phyloP scores from a whole-genome alignment of 2,797 vertebrate species.

The Hippoglossus hippoglossus region DNA sequence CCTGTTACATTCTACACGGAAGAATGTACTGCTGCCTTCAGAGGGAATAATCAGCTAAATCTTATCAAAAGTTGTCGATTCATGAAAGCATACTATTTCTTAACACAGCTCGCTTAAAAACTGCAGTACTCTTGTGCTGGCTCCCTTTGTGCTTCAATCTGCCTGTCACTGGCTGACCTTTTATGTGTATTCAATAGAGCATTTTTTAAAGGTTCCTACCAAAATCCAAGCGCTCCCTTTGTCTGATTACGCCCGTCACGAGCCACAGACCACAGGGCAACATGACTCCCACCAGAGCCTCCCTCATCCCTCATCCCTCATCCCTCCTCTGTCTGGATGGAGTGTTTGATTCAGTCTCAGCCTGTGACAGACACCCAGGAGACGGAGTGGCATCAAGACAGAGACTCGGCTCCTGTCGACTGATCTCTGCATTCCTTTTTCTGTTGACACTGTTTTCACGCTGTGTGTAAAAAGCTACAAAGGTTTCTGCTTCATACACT shows the following conservation, averaged over 20 bases:
- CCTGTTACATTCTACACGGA: not conserved
- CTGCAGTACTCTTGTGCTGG: conserved; percentile 26
- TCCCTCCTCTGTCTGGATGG: conserved; percentile 37
- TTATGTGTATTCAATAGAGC: conserved; percentile 63
- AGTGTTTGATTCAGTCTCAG: conserved; percentile 44
- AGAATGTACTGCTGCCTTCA: not conserved
- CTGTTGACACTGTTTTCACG: conserved; percentile 66
- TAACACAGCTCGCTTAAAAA: conserved; percentile 6
- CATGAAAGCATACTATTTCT: not conserved
- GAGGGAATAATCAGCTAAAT: not conserved
- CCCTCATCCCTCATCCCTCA: conserved; percentile 51
- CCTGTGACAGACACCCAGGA: conserved; percentile 58
- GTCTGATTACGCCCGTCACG: conserved; percentile 64
- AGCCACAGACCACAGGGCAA: conserved; percentile 46
- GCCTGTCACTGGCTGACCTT: conserved; percentile 72
- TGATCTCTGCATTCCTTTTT: conserved; percentile 68
- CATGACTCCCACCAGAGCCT: conserved; percentile 46
- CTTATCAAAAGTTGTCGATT: not conserved
- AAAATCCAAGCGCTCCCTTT: conserved; percentile 54
- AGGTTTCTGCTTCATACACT: conserved; percentile 80
- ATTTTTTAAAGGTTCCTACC: conserved; percentile 60
- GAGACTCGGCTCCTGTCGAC: conserved; percentile 55
- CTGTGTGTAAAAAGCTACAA: conserved; percentile 74
- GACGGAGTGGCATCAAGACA: conserved; percentile 66
- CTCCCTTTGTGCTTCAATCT: conserved; percentile 51